These are phyloP conservation scores for Choloepus didactylus DNA, from an alignment of 2,797 vertebrate genomes.

Conservation along the genomic window DNA sequence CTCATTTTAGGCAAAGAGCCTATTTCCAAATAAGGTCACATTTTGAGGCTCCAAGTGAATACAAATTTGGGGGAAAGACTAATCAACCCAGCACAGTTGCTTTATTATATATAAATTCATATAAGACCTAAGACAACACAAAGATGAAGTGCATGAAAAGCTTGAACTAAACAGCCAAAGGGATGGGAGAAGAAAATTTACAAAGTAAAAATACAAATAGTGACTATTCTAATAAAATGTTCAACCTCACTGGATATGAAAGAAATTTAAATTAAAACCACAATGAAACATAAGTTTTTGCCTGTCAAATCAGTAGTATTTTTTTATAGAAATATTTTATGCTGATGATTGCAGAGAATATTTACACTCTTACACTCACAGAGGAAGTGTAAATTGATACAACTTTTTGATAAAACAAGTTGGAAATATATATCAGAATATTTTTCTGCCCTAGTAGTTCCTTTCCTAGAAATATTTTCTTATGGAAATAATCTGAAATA, in stretches of 20 bases:
- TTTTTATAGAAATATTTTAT: neutral
- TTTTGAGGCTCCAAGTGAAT: too few relatives aligned
- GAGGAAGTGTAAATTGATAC: neutral
- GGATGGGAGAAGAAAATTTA: constrained; percentile 26
- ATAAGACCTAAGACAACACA: neutral
- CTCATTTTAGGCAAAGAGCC: too few relatives aligned
- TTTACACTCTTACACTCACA: neutral
- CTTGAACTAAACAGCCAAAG: neutral
- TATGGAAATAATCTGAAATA: constrained; percentile 47
- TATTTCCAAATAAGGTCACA: too few relatives aligned
- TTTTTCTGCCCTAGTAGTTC: neutral
- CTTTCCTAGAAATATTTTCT: neutral
- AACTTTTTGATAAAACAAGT: neutral
- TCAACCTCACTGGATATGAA: neutral
- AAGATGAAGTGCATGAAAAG: neutral
- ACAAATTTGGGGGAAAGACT: too few relatives aligned
- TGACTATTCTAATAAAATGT: constrained; percentile 14
- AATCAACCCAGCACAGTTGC: neutral
- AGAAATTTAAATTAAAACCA: neutral
- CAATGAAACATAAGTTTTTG: neutral
- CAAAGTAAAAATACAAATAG: neutral
- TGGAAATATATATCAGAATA: neutral
- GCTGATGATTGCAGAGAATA: neutral
- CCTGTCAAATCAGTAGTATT: neutral
- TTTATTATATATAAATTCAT: neutral